Percentiles rank a stretch among this genome's conserved stretches.
These are phyloP conservation scores for Nebria ingens DNA, from an alignment of 1,140 invertebrate species.

Conservation along the genomic window DNA sequence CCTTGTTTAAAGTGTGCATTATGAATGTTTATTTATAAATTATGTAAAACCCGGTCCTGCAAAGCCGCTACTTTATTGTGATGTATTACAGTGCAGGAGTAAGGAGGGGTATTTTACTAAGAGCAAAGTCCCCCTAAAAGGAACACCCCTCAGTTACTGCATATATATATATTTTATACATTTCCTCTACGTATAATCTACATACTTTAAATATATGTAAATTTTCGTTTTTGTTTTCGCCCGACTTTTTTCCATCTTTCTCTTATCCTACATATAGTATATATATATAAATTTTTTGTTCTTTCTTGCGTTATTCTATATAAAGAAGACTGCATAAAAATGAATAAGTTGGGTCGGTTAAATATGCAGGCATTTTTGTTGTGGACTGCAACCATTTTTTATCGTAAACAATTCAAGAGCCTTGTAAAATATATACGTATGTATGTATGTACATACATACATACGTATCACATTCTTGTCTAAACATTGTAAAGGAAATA, in stretches of 20 bases:
- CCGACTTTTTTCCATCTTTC: constrained; percentile 11
- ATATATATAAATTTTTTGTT: no score
- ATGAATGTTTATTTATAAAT: constrained; percentile 36
- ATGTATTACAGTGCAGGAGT: neutral
- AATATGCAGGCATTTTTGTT: no score
- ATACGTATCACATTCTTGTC: neutral
- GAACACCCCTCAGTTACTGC: no score
- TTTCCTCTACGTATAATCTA: constrained; percentile 15
- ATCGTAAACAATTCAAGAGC: no score
- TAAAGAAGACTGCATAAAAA: no score
- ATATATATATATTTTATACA: constrained; percentile 11
- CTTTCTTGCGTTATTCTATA: neutral
- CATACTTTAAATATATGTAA: constrained; percentile 19
- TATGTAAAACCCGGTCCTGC: constrained; percentile 27
- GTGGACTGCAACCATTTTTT: no score
- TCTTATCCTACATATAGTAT: neutral
- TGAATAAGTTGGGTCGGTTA: no score
- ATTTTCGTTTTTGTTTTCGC: constrained; percentile 15
- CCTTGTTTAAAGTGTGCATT: constrained; percentile 29
- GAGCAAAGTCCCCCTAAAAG: neutral
- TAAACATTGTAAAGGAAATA: neutral
- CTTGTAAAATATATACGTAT: no score
- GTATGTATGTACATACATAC: neutral
- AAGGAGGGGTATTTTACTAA: neutral
- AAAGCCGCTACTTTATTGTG: constrained; percentile 8